Evolutionary conservation across 1,140 invertebrate genomes (phyloP).

Genomic region (Zaprionus davidi): DNA sequence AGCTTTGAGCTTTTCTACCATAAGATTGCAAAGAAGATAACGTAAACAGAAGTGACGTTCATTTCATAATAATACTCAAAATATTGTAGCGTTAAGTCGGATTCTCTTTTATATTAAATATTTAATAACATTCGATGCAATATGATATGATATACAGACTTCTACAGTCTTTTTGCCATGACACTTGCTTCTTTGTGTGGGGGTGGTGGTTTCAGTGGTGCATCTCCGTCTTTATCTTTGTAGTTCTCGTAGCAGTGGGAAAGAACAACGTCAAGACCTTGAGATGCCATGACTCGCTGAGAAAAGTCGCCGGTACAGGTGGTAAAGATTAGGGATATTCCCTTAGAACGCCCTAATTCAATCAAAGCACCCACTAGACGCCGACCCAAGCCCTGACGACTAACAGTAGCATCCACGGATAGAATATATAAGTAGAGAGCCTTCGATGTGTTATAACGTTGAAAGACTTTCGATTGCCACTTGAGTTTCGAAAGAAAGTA

Average conservation of each 20-base stretch:
- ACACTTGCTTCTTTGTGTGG: conserved; percentile 55
- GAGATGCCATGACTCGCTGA: conserved; percentile 37
- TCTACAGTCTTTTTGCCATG: conserved; percentile 65
- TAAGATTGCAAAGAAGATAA: neutral
- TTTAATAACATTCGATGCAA: too few relatives aligned
- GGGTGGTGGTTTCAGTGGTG: conserved; percentile 36
- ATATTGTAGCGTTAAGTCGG: too few relatives aligned
- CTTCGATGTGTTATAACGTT: conserved; percentile 33
- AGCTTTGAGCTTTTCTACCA: neutral
- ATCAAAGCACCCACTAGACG: conserved; percentile 52
- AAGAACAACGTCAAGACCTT: conserved; percentile 48
- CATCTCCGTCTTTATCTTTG: conserved; percentile 51
- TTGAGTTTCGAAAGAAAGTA: conserved; percentile 52
- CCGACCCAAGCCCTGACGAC: conserved; percentile 47
- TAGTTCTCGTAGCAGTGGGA: conserved; percentile 50
- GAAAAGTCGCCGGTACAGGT: conserved; percentile 58
- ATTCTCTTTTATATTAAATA: too few relatives aligned
- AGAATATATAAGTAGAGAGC: conserved; percentile 59
- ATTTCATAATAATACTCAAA: too few relatives aligned
- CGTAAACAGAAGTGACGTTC: too few relatives aligned
- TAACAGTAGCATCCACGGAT: conserved; percentile 45
- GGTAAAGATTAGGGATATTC: conserved; percentile 42
- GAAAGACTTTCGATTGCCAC: conserved; percentile 49
- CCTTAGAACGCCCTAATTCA: conserved; percentile 40
- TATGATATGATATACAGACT: too few relatives aligned